phyloP scores from a whole-genome alignment of 2,888 invertebrate species.

The Dascillus cervinus region DNA sequence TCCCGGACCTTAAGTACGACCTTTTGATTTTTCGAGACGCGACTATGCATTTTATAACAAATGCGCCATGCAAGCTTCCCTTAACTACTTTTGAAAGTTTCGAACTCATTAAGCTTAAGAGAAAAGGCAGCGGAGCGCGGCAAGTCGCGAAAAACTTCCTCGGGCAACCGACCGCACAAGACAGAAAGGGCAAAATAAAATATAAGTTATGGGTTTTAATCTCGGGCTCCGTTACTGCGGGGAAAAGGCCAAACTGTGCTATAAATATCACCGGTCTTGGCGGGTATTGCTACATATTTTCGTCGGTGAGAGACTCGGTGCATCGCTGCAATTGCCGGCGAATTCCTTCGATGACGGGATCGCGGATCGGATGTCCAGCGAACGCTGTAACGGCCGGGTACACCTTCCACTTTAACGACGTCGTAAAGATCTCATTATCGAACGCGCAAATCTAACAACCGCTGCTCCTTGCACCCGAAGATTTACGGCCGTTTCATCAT shows the following conservation, averaged over 20 bases:
- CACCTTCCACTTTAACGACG: conserved; percentile 30
- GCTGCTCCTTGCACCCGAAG: conserved; percentile 26
- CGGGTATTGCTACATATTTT: conserved; percentile 39
- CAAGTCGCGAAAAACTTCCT: conserved; percentile 28
- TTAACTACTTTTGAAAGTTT: conserved; percentile 25
- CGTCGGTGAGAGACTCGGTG: conserved; percentile 35
- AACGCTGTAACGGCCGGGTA: conserved; percentile 16
- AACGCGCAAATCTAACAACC: conserved; percentile 29
- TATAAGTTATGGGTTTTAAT: conserved; percentile 46
- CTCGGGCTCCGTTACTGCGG: conserved; percentile 36
- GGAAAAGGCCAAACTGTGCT: conserved; percentile 35
- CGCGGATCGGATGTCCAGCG: conserved; percentile 4
- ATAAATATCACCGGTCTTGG: conserved; percentile 38
- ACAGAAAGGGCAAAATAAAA: conserved; percentile 39
- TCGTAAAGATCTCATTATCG: conserved; percentile 32
- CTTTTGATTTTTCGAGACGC: too few species aligned
- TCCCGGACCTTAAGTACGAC: too few species aligned
- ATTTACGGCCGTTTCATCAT: conserved; percentile 23
- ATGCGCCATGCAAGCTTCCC: conserved; percentile 23
- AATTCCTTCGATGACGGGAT: conserved; percentile 15
- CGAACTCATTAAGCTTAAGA: conserved; percentile 31
- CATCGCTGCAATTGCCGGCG: conserved; percentile 27
- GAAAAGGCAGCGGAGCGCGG: conserved; percentile 31
- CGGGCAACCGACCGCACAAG: conserved; percentile 29
- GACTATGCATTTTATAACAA: too few species aligned